Base-by-base conservation (phyloP, 2,797 vertebrate genomes). In the Anisognathus igniventris region DNA sequence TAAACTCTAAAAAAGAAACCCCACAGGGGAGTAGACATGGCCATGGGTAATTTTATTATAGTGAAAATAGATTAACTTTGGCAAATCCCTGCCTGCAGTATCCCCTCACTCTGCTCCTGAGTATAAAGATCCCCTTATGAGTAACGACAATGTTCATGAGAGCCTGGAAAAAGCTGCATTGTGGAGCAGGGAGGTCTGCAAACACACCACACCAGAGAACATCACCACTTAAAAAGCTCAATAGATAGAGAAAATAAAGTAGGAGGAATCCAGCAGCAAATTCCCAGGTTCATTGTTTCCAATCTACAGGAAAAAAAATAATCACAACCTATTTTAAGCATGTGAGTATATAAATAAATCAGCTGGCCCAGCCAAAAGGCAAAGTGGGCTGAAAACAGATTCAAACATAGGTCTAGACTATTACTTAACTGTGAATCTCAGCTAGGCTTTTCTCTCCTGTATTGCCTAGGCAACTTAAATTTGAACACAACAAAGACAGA, bases 251-350 rank as follows among this genome's bases (percentile, higher is more conserved):
- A 95, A 92, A 92, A 80, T 56, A 61, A 91, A 84, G 42, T 8
- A 61, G 64, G 56, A 87, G 53, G 90, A 89, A 92, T 77, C n/a
- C 79, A 79, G 61, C 35, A 79, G 71, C 67, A 61, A 74, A 93
- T 89, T 94, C 76, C 76, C 92, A 92, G 82, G 73, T 95, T 95
- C 79, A 90, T 90, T 96, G 94, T 95, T 95, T 88, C 79, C 70
- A 92, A 85, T 58, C 50, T 42, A 75, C 68, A 51, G 68, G 77
- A 47, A 91, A 94, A 90, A 95, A 95, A 93, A 85, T 53, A 93
- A 87, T 91, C 86, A 58, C 28, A 85, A 79, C 23, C 72, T 95
- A 93, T 95, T 96, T 95, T 93, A 93, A 95, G 92, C 45, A 91
- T 61, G 39, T 30, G 19, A 89, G 65, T 58, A n/a, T 74, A 94